A percentile compares a stretch with the other conserved stretches of the same genome.
Conservation (phyloP, 2,888 invertebrate species). For the Nomada hirtipes region DNA sequence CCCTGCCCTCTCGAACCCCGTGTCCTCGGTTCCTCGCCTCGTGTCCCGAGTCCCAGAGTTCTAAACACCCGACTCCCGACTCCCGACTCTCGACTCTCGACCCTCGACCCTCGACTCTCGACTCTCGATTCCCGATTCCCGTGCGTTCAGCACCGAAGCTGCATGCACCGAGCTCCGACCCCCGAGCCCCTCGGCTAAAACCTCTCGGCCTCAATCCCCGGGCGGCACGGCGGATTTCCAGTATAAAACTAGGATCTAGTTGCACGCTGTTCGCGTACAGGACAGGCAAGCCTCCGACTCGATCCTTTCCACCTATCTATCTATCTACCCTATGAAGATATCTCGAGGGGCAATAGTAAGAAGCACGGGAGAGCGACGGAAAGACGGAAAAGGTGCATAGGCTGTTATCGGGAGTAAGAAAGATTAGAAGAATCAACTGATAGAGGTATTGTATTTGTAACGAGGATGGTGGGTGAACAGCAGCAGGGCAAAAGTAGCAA, state of each 20-base stretch:
- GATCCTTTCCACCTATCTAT: neutral
- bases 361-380: neutral
- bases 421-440: neutral
- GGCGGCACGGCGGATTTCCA: conserved; percentile 31
- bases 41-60: conserved; percentile 7
- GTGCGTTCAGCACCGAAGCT: neutral
- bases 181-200: neutral
- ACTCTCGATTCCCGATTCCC: conserved; percentile 3
- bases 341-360: neutral
- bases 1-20: conserved; percentile 7
- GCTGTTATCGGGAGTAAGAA: neutral
- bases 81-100: neutral
- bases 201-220: neutral
- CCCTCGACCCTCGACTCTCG: neutral
- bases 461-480: neutral
- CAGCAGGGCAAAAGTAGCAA: neutral
- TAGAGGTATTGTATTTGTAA: neutral
- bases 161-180: neutral
- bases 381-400: neutral
- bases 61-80: neutral
- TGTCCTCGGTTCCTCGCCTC: conserved; percentile 2
- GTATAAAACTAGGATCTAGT: conserved; percentile 26
- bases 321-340: neutral
- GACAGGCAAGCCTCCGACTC: neutral
- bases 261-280: conserved; percentile 9